These are phyloP conservation scores for Chouioia cunea DNA, from an alignment of 2,888 invertebrate genomes.

Conservation along the genomic window DNA sequence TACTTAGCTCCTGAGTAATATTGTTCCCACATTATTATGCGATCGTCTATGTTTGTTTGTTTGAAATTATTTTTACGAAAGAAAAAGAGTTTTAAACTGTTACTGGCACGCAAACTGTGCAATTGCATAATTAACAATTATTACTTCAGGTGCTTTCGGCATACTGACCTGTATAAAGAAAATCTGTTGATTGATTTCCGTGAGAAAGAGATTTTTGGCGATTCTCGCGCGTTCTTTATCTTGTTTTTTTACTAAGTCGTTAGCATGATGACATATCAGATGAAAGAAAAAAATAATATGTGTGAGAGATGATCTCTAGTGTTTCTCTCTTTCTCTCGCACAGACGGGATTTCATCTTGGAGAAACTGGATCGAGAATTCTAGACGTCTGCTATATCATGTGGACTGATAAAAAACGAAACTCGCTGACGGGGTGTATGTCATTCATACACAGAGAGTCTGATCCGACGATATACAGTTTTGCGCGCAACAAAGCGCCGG, in stretches of 20 bases:
- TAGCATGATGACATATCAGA: neutral
- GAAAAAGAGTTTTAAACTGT: too few relatives aligned
- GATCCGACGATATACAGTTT: neutral
- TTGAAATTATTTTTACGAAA: too few relatives aligned
- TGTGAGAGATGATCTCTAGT: too few relatives aligned
- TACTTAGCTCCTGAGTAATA: constrained; percentile 36
- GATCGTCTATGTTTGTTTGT: too few relatives aligned
- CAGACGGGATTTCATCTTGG: constrained; percentile 8
- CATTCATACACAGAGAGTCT: neutral
- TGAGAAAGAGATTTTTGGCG: neutral
- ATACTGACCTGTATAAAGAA: constrained; percentile 14
- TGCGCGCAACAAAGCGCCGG: constrained; percentile 20
- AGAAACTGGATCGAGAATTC: constrained; percentile 33
- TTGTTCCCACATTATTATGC: constrained; percentile 65
- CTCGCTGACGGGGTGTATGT: constrained; percentile 15
- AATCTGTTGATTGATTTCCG: neutral
- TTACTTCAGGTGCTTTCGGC: constrained; percentile 60
- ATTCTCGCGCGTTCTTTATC: neutral
- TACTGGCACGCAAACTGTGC: constrained; percentile 45
- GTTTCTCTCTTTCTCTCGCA: neutral
- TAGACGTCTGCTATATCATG: constrained; percentile 15
- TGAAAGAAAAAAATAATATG: neutral
- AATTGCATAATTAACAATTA: constrained; percentile 62
- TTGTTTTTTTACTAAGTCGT: neutral
- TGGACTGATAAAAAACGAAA: constrained; percentile 15